Evolutionary conservation across 2,888 invertebrate species (phyloP).

Genomic region (Polia nebulosa): DNA sequence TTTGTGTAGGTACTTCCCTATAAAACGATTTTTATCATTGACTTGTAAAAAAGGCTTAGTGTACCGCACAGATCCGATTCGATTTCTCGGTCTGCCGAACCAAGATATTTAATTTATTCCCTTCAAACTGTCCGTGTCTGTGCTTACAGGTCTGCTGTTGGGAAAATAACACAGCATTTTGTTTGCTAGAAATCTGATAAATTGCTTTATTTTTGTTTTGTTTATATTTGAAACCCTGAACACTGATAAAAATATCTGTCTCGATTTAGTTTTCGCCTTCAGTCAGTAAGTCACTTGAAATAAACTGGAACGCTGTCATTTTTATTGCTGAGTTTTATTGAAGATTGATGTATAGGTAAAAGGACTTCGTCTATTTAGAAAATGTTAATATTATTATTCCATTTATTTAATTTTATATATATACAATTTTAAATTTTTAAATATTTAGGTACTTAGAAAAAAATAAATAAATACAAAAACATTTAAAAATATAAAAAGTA

Average conservation of each 20-base stretch:
- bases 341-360: too few species aligned
- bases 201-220: constrained; percentile 45
- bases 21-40: constrained; percentile 52
- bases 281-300: too few species aligned
- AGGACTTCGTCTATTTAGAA: too few species aligned
- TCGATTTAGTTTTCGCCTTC: too few species aligned
- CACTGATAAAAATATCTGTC: not conserved
- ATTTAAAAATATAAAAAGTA: too few species aligned
- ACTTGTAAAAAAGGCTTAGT: constrained; percentile 59
- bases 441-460: too few species aligned
- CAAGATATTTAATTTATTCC: constrained; percentile 69
- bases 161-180: constrained; percentile 49
- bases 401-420: too few species aligned
- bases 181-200: constrained; percentile 46
- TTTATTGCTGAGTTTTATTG: too few species aligned
- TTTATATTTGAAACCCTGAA: not conserved
- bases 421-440: too few species aligned
- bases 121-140: constrained; percentile 60
- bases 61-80: constrained; percentile 58
- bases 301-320: too few species aligned
- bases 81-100: constrained; percentile 70
- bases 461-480: too few species aligned
- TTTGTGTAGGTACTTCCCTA: constrained; percentile 1
- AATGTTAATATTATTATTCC: too few species aligned
- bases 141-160: constrained; percentile 50